phyloP scores from a whole-genome alignment of 2,888 invertebrate species.

The Harpalus rubripes region DNA sequence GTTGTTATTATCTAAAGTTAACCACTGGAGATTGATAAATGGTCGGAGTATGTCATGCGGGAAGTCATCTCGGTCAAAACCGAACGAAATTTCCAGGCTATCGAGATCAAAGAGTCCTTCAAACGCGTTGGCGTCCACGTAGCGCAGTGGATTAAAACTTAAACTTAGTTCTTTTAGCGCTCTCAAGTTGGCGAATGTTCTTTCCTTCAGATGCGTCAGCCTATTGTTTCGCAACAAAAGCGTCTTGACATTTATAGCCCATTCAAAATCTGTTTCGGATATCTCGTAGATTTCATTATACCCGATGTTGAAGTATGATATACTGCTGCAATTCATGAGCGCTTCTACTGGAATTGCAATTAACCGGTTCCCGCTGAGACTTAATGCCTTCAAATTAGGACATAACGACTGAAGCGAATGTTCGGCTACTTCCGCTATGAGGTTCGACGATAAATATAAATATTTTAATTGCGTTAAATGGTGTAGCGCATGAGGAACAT shows the following conservation, averaged over 20 bases:
- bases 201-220: constrained; percentile 85
- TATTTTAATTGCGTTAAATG: constrained; percentile 86
- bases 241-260: constrained; percentile 89
- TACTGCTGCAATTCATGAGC: constrained; percentile 85
- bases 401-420: constrained; percentile 82
- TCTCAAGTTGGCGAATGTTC: constrained; percentile 86
- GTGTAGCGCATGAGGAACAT: constrained; percentile 85
- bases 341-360: constrained; percentile 85
- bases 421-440: constrained; percentile 82
- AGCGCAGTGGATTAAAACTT: constrained; percentile 93
- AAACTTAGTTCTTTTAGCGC: constrained; percentile 92
- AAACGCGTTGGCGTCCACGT: constrained; percentile 90
- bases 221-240: constrained; percentile 91
- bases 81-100: constrained; percentile 92
- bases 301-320: constrained; percentile 93
- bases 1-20: constrained; percentile 93
- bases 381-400: constrained; percentile 86
- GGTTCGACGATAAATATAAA: constrained; percentile 90
- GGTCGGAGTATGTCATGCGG: constrained; percentile 88
- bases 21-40: constrained; percentile 87
- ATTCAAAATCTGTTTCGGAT: constrained; percentile 88
- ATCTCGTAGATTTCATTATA: constrained; percentile 91
- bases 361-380: constrained; percentile 90
- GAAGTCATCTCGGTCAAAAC: constrained; percentile 88
- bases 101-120: constrained; percentile 87